Base-by-base conservation (phyloP, 2,888 invertebrate genomes). In the Hedya salicella region DNA sequence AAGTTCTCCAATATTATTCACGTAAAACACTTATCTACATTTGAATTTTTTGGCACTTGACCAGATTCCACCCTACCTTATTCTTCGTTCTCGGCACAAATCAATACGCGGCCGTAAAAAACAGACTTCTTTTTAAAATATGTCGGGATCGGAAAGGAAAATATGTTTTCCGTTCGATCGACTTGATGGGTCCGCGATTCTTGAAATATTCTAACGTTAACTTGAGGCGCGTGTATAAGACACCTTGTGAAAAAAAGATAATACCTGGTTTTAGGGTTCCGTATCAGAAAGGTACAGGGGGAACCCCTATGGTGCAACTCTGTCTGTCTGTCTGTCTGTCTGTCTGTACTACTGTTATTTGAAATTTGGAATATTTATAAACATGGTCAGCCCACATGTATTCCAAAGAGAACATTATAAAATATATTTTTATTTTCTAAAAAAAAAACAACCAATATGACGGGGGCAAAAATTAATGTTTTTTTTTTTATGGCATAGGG, bases 131-230 rank as follows among this genome's bases (percentile, higher is more conserved):
- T 30, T 48, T 48, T 25, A 25, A 62, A 50, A 42, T 50, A 57
- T 19, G 14, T 30, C 17, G 14, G 19, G 19, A 17, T 3, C 16
- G 19, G 36, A 17, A 54, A 6, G 19, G 56, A 62, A 57, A 56
- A 63, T 56, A 49, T 56, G 56, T 42, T 57, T 63, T 63, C 63
- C 63, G 32, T 57, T 49, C 56, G 56, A 63, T 63, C 56, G 32
- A 42, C 32, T 42, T 32, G 21, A 62, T 53, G 32, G 49, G 32
- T 30, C 17, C 17, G 49, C 13, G 62, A 36, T 44, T 62, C 52
- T 44, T 52, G 16, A 13, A 30, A 19, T n/a, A 36, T 30, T 19
- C 44, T 44, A 30, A 32, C 52, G 42, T 36, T 44, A 19, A n/a
- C 44, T 32, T 36, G 32, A 52, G 44, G n/a, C 30, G 16, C 30